phyloP scores from a whole-genome alignment of 2,113 vertebrate species.

The Circaetus gallicus region DNA sequence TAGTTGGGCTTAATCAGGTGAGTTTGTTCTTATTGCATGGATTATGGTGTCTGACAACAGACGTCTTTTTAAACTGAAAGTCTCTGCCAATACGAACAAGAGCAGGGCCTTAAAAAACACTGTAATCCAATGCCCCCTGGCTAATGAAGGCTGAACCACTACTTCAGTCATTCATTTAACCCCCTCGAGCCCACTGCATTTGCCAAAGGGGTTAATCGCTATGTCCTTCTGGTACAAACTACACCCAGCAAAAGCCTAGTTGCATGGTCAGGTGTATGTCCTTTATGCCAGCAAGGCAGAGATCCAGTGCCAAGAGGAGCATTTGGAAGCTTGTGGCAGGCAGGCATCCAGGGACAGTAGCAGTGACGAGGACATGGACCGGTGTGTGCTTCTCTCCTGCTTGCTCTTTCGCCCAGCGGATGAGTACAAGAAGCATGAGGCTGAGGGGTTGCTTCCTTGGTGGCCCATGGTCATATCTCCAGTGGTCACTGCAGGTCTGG shows the following conservation, averaged over 20 bases:
- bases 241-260: background rate
- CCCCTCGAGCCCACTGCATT: background rate
- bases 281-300: background rate
- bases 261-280: background rate
- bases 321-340: background rate
- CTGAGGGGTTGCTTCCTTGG: background rate
- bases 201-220: background rate
- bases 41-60: conserved; percentile 60
- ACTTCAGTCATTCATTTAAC: background rate
- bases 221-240: background rate
- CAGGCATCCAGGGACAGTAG: background rate
- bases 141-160: background rate
- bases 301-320: rapidly evolving
- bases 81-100: conserved; percentile 43
- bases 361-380: rapidly evolving
- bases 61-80: conserved; percentile 48
- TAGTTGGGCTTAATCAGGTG: conserved; percentile 49
- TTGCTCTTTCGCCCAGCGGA: background rate
- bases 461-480: background rate
- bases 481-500: background rate
- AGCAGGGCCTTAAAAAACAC: conserved; percentile 27
- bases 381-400: background rate
- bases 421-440: background rate
- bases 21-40: conserved; percentile 53
- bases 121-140: background rate